Evolutionary conservation across 2,888 invertebrate species (phyloP).

Genomic region (Acanthococcus lagerstroemiae): DNA sequence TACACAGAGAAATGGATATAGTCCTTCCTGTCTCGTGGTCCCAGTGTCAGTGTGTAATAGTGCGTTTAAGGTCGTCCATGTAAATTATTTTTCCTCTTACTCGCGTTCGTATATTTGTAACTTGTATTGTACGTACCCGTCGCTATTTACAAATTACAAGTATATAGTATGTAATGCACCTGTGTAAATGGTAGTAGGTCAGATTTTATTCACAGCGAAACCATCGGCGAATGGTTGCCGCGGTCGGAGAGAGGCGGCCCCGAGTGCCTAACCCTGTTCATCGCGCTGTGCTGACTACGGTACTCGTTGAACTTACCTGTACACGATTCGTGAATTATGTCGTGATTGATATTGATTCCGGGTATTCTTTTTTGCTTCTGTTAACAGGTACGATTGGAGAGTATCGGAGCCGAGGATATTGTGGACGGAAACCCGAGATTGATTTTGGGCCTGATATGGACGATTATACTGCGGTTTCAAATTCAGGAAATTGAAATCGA

Average conservation of each 20-base stretch:
- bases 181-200: neutral
- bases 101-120: too few relatives aligned
- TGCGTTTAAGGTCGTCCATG: too few relatives aligned
- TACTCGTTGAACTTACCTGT: too few relatives aligned
- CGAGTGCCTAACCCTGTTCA: too few relatives aligned
- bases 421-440: constrained; percentile 95
- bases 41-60: too few relatives aligned
- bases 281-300: too few relatives aligned
- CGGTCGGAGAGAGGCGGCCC: too few relatives aligned
- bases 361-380: constrained; percentile 13
- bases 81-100: too few relatives aligned
- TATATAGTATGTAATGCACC: neutral
- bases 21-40: too few relatives aligned
- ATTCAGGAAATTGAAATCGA: constrained; percentile 98
- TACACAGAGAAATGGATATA: too few relatives aligned
- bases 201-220: neutral
- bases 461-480: constrained; percentile 96
- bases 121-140: neutral
- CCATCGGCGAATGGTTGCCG: neutral
- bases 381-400: constrained; percentile 81
- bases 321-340: neutral
- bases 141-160: neutral
- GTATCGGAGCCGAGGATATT: constrained; percentile 98
- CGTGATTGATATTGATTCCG: neutral
- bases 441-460: constrained; percentile 97